Base-by-base conservation (phyloP, 2,113 vertebrate species). In the Coreoperca whiteheadi region DNA sequence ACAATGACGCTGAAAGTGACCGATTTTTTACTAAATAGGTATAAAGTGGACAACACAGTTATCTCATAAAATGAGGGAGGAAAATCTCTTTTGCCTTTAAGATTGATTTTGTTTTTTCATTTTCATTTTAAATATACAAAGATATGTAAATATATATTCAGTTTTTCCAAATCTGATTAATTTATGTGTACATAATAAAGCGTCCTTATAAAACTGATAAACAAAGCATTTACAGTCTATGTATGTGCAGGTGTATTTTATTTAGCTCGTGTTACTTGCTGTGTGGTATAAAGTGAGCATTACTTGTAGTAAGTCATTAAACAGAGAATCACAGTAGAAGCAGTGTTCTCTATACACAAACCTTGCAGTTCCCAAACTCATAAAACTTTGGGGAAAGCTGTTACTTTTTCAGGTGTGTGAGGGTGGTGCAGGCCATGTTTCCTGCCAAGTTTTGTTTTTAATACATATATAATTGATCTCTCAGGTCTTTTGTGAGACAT, bases 371-470 rank as follows among this genome's bases (percentile, higher is more conserved):
- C 20, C n/a, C 54, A 39, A 50, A 57, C 51, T 63, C 15, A 8
- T 34, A 57, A 23, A n/a, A 39, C 41, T 50, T 51, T 14, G 41
- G 66, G 8, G 30, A 8, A 23, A 51, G 14, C 54, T 43, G 66
- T 48, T 76, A 69, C 46, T 48, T 43, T 28, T 25, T 18, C 57
- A 64, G 68, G 57, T 64, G 48, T 46, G 25, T 64, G 32, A 61
- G n/a, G 41, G 34, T 32, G 34, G 11, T 72, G 23, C 25, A 60
- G 66, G 57, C 74, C 46, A 60, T 18, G 51, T 65, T 82, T 85
- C 34, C 32, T 50, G 50, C 34, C 28, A 32, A 69, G 2, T 59
- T 70, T 72, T 77, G 59, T 68, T 80, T 73, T 77, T 72, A 57
- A 77, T 60, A 53, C 39, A 63, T 18, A 10, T 23, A 14, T 25